Evolutionary conservation across 2,113 vertebrate genomes (phyloP).

Genomic region (Alectura lathami): DNA sequence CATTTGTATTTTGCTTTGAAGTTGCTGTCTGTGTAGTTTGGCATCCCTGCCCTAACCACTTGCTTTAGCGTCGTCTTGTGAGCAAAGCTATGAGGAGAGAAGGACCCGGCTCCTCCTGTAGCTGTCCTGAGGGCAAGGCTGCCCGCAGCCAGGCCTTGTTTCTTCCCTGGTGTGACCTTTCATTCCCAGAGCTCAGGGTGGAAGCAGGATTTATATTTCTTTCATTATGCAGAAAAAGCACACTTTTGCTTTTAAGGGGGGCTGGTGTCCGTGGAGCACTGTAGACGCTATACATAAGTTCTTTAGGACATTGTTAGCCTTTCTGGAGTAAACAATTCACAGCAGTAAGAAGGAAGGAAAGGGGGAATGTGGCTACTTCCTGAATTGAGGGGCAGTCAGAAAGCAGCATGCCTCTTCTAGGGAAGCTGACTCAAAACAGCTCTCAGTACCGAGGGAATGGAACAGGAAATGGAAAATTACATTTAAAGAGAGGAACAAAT

Average conservation of each 20-base stretch:
- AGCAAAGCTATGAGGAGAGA: not conserved
- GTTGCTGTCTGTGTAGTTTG: not conserved
- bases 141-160: accelerated
- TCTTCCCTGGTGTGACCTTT: not conserved
- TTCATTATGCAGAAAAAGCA: not conserved
- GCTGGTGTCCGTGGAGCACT: not conserved
- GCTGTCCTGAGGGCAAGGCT: not conserved
- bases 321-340: not conserved
- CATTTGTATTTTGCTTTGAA: not conserved
- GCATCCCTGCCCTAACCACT: not conserved
- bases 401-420: not conserved
- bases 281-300: not conserved
- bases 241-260: not conserved
- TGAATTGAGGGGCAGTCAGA: not conserved
- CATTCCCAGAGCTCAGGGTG: not conserved
- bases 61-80: not conserved
- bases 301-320: not conserved
- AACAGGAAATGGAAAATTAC: not conserved
- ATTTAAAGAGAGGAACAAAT: not conserved
- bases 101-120: not conserved
- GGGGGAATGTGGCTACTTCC: not conserved
- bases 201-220: not conserved
- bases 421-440: not conserved
- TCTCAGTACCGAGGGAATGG: not conserved
- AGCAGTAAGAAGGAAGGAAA: not conserved